Base-by-base conservation (phyloP, 2,113 vertebrate genomes). In the Semicossyphus pulcher region DNA sequence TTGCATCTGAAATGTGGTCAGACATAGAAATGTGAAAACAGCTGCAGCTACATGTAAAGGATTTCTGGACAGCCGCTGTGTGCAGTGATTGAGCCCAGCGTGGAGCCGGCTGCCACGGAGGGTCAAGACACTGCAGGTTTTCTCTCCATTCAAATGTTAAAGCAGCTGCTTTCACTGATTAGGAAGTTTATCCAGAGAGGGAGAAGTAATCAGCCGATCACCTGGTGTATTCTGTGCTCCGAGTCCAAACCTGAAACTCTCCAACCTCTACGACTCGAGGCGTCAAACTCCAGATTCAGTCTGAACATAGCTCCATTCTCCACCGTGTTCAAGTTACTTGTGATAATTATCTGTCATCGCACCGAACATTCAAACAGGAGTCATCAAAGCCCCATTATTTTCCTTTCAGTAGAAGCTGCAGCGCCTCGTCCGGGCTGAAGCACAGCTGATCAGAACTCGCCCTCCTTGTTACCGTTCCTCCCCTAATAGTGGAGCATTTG, bases 401-500 rank as follows among this genome's bases (percentile, higher is more conserved):
- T 59, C 73, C 58, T 36, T 80, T 81, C 60, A 78, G 57, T 12
- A 39, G 51, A 59, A 37, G 47, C 57, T 37, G 32, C 47, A 23
- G 34, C 14, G 69, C 41, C 57, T 59, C 56, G 66, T 69, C 49
- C 48, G 72, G 57, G 36, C 68, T 71, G 51, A 67, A 57, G 53
- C 68, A 20, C 23, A 37, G 59, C 52, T 60, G 76, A 90, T 83
- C 67, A 73, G 61, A 87, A 74, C 69, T 68, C 71, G 10, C 15
- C 45, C 12, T 8, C 25, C 71, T 72, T 66, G 58, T 77, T 60
- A 65, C 59, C 5, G 20, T 59, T 72, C 66, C 15, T 51, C 59
- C 42, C 15, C 49, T 68, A 61, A 84, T 84, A 91, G 90, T 63
- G 45, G 61, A 1, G 12, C 72, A 91, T 93, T 92, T 92, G 88